These are phyloP conservation scores for Mustela nigripes DNA, from an alignment of 2,113 vertebrate genomes.

Conservation along the genomic window DNA sequence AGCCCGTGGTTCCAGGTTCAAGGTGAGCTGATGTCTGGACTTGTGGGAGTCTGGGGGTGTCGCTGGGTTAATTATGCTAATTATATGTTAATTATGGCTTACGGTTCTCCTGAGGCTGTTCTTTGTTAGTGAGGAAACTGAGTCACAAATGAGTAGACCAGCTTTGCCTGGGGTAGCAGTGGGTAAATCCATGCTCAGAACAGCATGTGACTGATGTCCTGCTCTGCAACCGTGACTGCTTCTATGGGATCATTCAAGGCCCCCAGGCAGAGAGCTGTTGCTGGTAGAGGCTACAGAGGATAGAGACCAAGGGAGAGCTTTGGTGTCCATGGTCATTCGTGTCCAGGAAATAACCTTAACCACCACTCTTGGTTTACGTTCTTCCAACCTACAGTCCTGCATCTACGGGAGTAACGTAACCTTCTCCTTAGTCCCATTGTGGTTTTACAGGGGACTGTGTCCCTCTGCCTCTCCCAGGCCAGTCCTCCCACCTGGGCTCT, in stretches of 20 bases:
- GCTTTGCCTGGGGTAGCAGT: not conserved
- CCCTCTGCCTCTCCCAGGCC: not conserved
- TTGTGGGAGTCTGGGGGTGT: not conserved
- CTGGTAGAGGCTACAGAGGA: not conserved
- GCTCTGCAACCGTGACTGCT: not conserved
- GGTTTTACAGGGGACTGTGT: too few species aligned
- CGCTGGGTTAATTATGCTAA: not conserved
- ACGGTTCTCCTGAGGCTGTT: rapidly evolving
- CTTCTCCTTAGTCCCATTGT: not conserved
- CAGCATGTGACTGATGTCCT: too few species aligned
- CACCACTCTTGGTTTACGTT: too few species aligned
- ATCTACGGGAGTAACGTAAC: rapidly evolving
- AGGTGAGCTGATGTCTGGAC: too few species aligned
- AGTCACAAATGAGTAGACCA: not conserved
- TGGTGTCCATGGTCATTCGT: not conserved
- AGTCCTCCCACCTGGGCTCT: not conserved
- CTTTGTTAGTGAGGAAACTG: not conserved
- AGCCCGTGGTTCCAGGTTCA: too few species aligned
- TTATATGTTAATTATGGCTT: rapidly evolving
- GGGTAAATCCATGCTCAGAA: rapidly evolving
- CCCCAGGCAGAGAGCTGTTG: not conserved
- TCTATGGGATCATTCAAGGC: not conserved
- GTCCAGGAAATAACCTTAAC: not conserved
- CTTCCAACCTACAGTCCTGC: not conserved
- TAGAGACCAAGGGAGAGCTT: not conserved